Conservation (phyloP, 1,140 invertebrate genomes). For the Musca vetustissima region DNA sequence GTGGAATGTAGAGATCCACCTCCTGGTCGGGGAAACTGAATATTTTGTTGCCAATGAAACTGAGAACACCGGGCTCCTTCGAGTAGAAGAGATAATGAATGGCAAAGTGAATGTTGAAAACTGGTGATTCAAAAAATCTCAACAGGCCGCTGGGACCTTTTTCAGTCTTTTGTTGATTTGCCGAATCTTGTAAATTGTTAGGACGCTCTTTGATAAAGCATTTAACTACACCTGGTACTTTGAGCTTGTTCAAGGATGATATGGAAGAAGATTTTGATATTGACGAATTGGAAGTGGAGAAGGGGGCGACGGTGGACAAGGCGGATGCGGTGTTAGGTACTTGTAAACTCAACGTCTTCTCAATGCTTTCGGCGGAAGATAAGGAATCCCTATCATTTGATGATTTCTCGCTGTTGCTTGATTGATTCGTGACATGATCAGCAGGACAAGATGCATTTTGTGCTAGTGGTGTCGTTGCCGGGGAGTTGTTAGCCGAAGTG, state of each 20-base stretch:
- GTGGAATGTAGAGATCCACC: slow-evolving; percentile 97
- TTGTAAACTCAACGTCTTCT: slow-evolving; percentile 40
- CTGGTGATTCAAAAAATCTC: slow-evolving; percentile 91
- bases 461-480: slow-evolving; percentile 35
- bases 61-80: slow-evolving; percentile 96
- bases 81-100: slow-evolving; percentile 97
- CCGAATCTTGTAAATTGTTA: slow-evolving; percentile 25
- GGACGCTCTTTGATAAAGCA: slow-evolving; percentile 51
- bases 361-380: background rate
- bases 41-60: slow-evolving; percentile 94
- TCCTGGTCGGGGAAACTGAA: slow-evolving; percentile 91
- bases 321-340: slow-evolving; percentile 33
- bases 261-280: slow-evolving; percentile 46
- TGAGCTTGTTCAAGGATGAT: slow-evolving; percentile 48
- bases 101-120: slow-evolving; percentile 97
- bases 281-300: slow-evolving; percentile 5
- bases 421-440: background rate
- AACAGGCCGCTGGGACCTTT: slow-evolving; percentile 67
- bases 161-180: slow-evolving; percentile 39
- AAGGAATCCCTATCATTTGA: background rate
- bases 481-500: slow-evolving; percentile 31
- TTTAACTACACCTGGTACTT: slow-evolving; percentile 52
- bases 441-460: background rate
- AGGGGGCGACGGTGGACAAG: background rate
- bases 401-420: background rate